Evolutionary conservation across 2,113 vertebrate genomes (phyloP).

Genomic region (Vidua macroura): DNA sequence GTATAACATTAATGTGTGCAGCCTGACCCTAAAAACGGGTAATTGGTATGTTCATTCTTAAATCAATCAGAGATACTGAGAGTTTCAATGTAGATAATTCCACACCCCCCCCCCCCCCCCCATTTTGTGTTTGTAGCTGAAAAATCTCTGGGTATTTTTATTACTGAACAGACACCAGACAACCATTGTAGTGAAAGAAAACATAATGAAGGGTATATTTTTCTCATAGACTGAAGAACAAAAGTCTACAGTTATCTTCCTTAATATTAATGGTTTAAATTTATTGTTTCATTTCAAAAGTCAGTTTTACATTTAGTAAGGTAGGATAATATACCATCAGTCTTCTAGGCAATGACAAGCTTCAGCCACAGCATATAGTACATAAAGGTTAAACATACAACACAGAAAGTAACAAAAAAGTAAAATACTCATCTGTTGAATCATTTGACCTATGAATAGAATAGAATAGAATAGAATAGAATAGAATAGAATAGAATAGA

Average conservation of each 20-base stretch:
- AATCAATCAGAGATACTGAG: not conserved
- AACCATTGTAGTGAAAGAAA: not conserved
- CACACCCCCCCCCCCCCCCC: rapidly evolving
- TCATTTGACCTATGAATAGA: not conserved
- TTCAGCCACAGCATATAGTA: not conserved
- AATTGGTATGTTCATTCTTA: not conserved
- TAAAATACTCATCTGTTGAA: not conserved
- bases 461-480: not conserved
- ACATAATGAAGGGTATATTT: not conserved
- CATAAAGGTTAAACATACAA: not conserved
- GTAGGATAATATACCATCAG: not conserved
- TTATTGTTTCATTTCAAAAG: not conserved
- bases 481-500: not conserved
- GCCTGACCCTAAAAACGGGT: not conserved
- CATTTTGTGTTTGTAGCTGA: not conserved
- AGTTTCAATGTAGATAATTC: not conserved
- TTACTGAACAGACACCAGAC: not conserved
- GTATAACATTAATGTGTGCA: rapidly evolving
- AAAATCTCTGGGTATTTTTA: not conserved
- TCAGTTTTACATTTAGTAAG: constrained; percentile 16
- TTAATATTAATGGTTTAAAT: not conserved
- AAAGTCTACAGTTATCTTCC: not conserved
- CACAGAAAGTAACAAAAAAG: not conserved
- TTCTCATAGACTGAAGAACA: not conserved
- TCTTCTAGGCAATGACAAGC: not conserved